Evolutionary conservation across 2,113 vertebrate genomes (phyloP).

Genomic region (Sebastes schlegelii): DNA sequence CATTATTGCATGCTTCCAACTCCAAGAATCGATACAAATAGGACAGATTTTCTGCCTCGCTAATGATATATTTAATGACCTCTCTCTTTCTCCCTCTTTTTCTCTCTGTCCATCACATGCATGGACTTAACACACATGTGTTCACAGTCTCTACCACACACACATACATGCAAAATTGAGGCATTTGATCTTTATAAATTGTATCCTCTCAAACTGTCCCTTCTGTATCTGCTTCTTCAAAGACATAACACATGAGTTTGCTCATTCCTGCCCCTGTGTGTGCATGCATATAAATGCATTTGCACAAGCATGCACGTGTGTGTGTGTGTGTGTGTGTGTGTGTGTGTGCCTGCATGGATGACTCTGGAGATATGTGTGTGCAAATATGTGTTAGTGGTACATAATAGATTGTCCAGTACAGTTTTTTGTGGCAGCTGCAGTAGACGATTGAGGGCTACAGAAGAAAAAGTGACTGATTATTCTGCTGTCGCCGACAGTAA

Average conservation of each 20-base stretch:
- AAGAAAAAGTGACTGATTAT: constrained; percentile 56
- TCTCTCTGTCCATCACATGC: constrained; percentile 30
- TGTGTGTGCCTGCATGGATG: constrained; percentile 13
- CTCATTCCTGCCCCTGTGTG: neutral
- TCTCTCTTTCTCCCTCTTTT: neutral
- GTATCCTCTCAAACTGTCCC: neutral
- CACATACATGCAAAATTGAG: neutral
- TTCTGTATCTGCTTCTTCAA: constrained; percentile 22
- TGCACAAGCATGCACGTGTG: neutral
- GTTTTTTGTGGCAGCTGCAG: constrained; percentile 39
- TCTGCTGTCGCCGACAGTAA: constrained; percentile 49
- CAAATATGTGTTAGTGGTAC: constrained; percentile 14
- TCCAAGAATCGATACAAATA: constrained; percentile 52
- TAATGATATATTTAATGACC: constrained; percentile 68
- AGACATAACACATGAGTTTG: constrained; percentile 23
- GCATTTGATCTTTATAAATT: constrained; percentile 1
- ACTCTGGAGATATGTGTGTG: neutral
- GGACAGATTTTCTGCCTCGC: constrained; percentile 58
- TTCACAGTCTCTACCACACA: neutral
- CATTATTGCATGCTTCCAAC: constrained; percentile 46
- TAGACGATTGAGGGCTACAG: constrained; percentile 13
- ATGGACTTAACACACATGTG: constrained; percentile 2
- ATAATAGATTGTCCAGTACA: constrained; percentile 30
- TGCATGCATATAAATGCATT: neutral
- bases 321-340: neutral